Evolutionary conservation across 2,797 vertebrate genomes (phyloP).

Genomic region (Moxostoma hubbsi): DNA sequence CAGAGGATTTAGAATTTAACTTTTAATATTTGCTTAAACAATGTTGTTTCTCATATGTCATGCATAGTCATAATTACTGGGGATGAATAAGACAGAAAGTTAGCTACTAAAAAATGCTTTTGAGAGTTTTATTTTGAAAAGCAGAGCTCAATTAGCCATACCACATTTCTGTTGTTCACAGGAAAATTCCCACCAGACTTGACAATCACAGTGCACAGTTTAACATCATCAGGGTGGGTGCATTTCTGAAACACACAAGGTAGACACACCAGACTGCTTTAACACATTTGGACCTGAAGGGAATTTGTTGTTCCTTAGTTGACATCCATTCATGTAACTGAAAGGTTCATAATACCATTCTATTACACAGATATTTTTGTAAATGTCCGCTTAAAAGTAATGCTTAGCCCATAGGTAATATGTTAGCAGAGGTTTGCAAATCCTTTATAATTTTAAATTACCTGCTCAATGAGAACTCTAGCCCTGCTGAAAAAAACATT

Average conservation of each 20-base stretch:
- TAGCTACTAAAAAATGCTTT: neutral
- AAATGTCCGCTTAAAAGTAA: conserved; percentile 33
- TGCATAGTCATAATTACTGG: neutral
- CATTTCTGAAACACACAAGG: conserved; percentile 85
- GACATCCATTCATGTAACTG: neutral
- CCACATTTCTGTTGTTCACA: conserved; percentile 96
- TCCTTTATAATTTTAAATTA: conserved; percentile 16
- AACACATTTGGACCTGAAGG: conserved; percentile 58
- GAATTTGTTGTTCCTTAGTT: conserved; percentile 25
- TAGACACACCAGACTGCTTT: conserved; percentile 32
- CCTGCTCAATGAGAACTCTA: neutral
- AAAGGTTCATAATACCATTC: neutral
- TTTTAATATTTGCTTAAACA: conserved; percentile 13
- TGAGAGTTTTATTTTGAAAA: conserved; percentile 21
- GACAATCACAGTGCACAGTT: conserved; percentile 93
- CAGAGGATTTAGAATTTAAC: neutral
- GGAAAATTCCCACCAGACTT: conserved; percentile 97
- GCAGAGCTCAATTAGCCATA: conserved; percentile 71
- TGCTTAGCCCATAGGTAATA: conserved; percentile 10
- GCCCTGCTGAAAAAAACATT: too few relatives aligned
- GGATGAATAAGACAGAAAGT: neutral
- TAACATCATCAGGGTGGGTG: conserved; percentile 96
- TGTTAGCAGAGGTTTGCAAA: conserved; percentile 11
- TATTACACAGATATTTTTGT: neutral
- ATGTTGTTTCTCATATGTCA: conserved; percentile 21